Percentiles rank a stretch among this genome's conserved stretches.
Evolutionary conservation across 2,888 invertebrate species (phyloP).

Genomic region (Leptogaster cylindrica): DNA sequence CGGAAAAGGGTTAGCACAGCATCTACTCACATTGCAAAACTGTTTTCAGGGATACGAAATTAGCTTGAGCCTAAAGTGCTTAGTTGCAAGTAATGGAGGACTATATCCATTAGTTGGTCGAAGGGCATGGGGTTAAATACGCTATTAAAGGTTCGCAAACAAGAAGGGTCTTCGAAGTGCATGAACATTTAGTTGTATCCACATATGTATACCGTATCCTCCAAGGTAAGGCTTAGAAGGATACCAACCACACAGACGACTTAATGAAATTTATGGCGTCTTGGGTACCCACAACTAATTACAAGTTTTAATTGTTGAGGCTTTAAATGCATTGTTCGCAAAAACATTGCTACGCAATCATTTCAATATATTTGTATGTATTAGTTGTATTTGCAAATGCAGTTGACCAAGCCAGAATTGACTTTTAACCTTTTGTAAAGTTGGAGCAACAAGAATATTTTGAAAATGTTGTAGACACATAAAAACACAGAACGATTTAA

Average conservation of each 20-base stretch:
- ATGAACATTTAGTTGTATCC: neutral
- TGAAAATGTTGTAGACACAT: too few species aligned
- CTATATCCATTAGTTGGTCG: constrained; percentile 37
- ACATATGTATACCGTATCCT: constrained; percentile 7
- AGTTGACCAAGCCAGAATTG: too few species aligned
- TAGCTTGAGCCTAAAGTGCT: constrained; percentile 35
- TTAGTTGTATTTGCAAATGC: too few species aligned
- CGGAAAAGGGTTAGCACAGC: too few species aligned
- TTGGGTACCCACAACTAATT: constrained; percentile 50
- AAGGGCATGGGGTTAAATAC: constrained; percentile 36
- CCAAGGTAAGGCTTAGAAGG: constrained; percentile 18
- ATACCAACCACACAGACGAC: constrained; percentile 32
- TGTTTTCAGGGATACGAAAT: constrained; percentile 23
- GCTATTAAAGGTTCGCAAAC: constrained; percentile 37
- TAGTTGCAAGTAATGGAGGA: constrained; percentile 24
- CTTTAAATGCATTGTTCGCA: constrained; percentile 31
- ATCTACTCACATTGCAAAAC: too few species aligned
- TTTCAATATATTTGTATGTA: too few species aligned
- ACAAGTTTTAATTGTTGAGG: constrained; percentile 49
- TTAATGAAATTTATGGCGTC: constrained; percentile 49
- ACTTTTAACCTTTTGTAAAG: too few species aligned
- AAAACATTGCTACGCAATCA: too few species aligned
- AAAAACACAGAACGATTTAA: too few species aligned
- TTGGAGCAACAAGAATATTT: too few species aligned
- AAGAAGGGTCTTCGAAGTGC: constrained; percentile 12